A percentile compares a stretch with the other conserved stretches of the same genome.
These are phyloP conservation scores for Tetramorium alpestre DNA, from an alignment of 1,140 invertebrate species.

Conservation along the genomic window DNA sequence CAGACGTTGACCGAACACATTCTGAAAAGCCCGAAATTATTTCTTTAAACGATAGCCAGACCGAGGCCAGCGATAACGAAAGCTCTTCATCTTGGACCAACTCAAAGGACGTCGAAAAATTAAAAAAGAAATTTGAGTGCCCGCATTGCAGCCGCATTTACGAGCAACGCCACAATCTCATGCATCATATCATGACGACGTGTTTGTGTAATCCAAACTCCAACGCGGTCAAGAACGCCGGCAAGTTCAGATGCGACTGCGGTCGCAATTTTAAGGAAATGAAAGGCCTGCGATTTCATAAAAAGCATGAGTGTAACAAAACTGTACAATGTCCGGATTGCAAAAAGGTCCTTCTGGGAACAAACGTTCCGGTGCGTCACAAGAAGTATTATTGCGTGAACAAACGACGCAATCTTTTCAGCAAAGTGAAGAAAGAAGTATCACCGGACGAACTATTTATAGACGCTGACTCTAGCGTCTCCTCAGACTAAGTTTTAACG, in stretches of 20 bases:
- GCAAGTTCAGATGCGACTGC: slow-evolving; percentile 60
- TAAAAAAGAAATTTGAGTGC: neutral
- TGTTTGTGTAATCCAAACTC: slow-evolving; percentile 34
- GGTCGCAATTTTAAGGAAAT: slow-evolving; percentile 39
- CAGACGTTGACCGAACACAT: no score
- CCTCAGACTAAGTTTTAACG: neutral
- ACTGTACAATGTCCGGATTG: neutral
- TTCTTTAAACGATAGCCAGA: neutral
- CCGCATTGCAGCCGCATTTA: neutral
- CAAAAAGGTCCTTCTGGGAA: neutral
- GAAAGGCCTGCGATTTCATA: slow-evolving; percentile 67
- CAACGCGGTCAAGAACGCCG: neutral
- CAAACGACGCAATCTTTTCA: neutral
- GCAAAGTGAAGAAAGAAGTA: neutral
- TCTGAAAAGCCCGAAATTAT: no score
- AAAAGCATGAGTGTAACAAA: slow-evolving; percentile 63
- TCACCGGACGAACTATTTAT: neutral
- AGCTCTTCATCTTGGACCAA: slow-evolving; percentile 19
- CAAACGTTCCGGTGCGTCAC: neutral
- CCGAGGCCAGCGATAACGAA: neutral
- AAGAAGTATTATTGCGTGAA: neutral
- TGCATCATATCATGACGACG: slow-evolving; percentile 19
- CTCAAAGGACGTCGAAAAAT: neutral
- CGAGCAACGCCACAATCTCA: neutral
- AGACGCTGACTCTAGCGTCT: neutral